Percentiles rank a stretch among this genome's conserved stretches.
Conservation (phyloP, 2,888 invertebrate genomes). For the Microplitis deprimator region DNA sequence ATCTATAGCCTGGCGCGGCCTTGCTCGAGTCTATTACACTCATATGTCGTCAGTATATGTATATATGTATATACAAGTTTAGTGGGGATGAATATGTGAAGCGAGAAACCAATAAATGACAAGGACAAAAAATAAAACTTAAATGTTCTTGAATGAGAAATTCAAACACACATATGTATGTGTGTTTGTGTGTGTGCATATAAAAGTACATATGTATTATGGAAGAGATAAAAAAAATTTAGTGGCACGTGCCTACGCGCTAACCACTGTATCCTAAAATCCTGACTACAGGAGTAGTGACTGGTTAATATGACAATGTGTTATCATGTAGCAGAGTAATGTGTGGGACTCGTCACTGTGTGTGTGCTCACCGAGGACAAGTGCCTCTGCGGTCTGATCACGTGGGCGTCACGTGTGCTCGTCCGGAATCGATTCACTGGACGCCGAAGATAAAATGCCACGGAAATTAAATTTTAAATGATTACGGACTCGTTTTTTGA, state of each 20-base stretch:
- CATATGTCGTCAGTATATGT: conserved; percentile 33
- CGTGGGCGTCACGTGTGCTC: conserved; percentile 31
- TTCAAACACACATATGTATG: conserved; percentile 8
- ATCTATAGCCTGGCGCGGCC: conserved; percentile 53
- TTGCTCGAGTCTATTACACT: conserved; percentile 56
- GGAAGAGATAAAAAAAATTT: conserved; percentile 28
- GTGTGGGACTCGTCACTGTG: conserved; percentile 4
- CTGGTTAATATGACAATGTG: conserved; percentile 25
- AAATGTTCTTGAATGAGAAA: conserved; percentile 20
- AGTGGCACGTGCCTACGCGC: conserved; percentile 34
- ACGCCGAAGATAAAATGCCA: conserved; percentile 18
- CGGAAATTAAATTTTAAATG: conserved; percentile 4
- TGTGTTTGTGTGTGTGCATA: too few species aligned
- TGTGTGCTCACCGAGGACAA: conserved; percentile 33
- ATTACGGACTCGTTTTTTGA: neutral
- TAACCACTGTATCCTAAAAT: conserved; percentile 31
- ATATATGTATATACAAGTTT: neutral
- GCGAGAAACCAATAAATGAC: neutral
- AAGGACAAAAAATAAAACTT: conserved; percentile 5
- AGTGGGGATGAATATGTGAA: conserved; percentile 7
- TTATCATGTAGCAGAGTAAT: conserved; percentile 15
- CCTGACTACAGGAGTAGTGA: conserved; percentile 27
- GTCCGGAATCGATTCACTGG: conserved; percentile 29
- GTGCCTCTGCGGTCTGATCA: conserved; percentile 32
- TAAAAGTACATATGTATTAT: conserved; percentile 22